A percentile compares a stretch with the other conserved stretches of the same genome.
phyloP scores from a whole-genome alignment of 2,113 vertebrate species.

The Gymnarchus niloticus region DNA sequence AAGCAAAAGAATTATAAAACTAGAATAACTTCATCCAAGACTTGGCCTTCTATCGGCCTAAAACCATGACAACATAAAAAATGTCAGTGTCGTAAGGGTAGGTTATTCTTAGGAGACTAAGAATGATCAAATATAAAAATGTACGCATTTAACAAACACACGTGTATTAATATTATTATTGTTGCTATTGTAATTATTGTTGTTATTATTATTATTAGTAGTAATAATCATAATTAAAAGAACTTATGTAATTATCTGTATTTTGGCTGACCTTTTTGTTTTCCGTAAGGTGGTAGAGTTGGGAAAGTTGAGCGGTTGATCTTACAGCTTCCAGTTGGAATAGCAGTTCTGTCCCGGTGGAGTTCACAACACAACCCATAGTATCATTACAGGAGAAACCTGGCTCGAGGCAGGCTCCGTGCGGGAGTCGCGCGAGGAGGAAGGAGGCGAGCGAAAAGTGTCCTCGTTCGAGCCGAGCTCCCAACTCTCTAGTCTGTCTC shows the following conservation, averaged over 20 bases:
- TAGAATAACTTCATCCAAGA: conserved; percentile 44
- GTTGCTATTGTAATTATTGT: conserved; percentile 22
- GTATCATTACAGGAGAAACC: conserved; percentile 44
- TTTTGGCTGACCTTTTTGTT: conserved; percentile 66
- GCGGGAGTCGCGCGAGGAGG: conserved; percentile 21
- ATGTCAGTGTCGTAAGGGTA: conserved; percentile 29
- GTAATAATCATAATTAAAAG: no score
- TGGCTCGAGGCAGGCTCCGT: conserved; percentile 35
- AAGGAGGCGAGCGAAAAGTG: conserved; percentile 21
- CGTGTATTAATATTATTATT: conserved; percentile 28
- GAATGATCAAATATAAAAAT: not conserved
- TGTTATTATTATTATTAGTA: not conserved
- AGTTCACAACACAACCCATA: conserved; percentile 74
- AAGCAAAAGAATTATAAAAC: conserved; percentile 35
- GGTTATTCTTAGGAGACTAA: conserved; percentile 20
- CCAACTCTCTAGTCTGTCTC: conserved; percentile 48
- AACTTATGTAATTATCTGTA: not conserved
- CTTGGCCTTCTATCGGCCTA: conserved; percentile 30
- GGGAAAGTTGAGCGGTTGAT: conserved; percentile 62
- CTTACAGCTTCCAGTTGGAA: conserved; percentile 69
- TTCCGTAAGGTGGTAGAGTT: conserved; percentile 62
- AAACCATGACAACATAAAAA: conserved; percentile 37
- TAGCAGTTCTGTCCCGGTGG: conserved; percentile 67
- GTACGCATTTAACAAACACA: not conserved
- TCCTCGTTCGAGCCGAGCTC: conserved; percentile 36